These are phyloP conservation scores for Adelges cooleyi DNA, from an alignment of 1,140 invertebrate species.

Conservation along the genomic window DNA sequence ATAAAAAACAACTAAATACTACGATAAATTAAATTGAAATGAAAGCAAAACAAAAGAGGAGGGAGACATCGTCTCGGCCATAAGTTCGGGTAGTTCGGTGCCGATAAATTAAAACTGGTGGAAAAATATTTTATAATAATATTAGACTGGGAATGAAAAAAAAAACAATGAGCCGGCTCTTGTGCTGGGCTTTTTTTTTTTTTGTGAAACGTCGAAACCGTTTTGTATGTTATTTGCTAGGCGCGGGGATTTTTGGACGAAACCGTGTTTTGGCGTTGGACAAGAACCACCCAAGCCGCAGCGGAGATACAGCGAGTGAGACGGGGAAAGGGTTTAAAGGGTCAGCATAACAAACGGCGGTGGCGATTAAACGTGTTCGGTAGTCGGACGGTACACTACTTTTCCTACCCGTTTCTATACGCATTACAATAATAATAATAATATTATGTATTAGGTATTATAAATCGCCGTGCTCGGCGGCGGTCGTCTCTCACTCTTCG, in stretches of 20 bases:
- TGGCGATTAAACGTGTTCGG: neutral
- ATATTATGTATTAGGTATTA: too few species aligned
- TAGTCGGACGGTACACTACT: constrained; percentile 12
- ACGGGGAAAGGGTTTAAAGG: neutral
- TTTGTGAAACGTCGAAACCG: constrained; percentile 24
- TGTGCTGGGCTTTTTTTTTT: neutral
- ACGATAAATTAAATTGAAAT: constrained; percentile 22
- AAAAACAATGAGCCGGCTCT: neutral
- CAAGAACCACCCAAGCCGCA: neutral
- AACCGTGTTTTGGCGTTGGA: neutral
- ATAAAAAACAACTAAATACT: constrained; percentile 6
- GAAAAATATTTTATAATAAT: neutral
- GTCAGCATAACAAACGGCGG: neutral
- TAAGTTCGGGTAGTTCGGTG: constrained; percentile 16
- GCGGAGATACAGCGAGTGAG: too few species aligned
- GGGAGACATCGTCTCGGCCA: neutral
- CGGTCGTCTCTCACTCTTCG: neutral
- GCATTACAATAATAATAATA: too few species aligned
- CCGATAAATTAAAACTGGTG: constrained; percentile 7
- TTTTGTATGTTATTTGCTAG: neutral
- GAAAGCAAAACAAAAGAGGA: neutral
- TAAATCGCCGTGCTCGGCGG: too few species aligned
- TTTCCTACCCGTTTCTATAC: constrained; percentile 5
- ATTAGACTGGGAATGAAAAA: neutral
- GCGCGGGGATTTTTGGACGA: neutral